Evolutionary conservation across 2,888 invertebrate species (phyloP).

Genomic region (Bombylius major): DNA sequence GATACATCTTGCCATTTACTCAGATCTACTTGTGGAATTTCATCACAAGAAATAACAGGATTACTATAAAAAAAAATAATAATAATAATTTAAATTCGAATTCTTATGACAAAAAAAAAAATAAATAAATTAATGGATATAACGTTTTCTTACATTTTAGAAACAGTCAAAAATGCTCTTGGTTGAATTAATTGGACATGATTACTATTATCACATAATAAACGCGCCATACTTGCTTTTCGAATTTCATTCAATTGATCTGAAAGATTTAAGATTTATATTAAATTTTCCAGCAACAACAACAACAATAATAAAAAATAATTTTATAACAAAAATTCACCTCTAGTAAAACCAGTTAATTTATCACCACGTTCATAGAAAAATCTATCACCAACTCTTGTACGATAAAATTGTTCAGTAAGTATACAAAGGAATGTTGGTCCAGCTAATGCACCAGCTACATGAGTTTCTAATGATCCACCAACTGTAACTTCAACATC

Average conservation of each 20-base stretch:
- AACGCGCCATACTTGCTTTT: constrained; percentile 60
- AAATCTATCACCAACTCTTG: constrained; percentile 74
- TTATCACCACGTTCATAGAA: constrained; percentile 65
- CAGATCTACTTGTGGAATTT: constrained; percentile 48
- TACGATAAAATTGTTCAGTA: constrained; percentile 75
- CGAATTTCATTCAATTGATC: constrained; percentile 66
- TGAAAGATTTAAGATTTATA: constrained; percentile 10
- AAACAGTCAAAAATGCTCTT: constrained; percentile 52
- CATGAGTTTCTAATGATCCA: constrained; percentile 64
- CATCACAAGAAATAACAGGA: constrained; percentile 44
- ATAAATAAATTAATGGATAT: no score
- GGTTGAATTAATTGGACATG: constrained; percentile 52
- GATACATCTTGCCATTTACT: constrained; percentile 43
- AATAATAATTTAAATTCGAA: not conserved
- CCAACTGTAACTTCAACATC: constrained; percentile 83
- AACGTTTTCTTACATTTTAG: constrained; percentile 38
- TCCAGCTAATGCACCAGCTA: constrained; percentile 65
- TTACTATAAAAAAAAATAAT: constrained; percentile 40
- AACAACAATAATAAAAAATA: not conserved
- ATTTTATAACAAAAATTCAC: constrained; percentile 22
- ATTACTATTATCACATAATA: constrained; percentile 71
- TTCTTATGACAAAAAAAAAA: not conserved
- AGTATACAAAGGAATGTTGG: constrained; percentile 82
- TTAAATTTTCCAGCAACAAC: constrained; percentile 2
- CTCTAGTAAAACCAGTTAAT: constrained; percentile 49